Evolutionary conservation across 2,113 vertebrate species (phyloP).

Genomic region (Phyllostomus hastatus): DNA sequence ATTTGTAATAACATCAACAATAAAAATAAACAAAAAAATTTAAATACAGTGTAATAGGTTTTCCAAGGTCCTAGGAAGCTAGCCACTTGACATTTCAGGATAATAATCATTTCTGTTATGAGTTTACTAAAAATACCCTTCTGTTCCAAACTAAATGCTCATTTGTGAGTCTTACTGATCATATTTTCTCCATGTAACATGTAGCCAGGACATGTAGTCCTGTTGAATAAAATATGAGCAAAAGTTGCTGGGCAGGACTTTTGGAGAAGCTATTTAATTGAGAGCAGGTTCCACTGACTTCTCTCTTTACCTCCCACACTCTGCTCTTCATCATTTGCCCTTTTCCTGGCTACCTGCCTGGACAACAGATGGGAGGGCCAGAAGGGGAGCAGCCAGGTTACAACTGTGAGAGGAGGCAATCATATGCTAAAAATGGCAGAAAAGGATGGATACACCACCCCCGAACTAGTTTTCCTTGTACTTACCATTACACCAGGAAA

Average conservation of each 20-base stretch:
- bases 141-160: background rate
- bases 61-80: background rate
- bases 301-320: background rate
- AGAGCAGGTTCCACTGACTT: background rate
- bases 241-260: background rate
- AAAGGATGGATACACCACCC: background rate
- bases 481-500: background rate
- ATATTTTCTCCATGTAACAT: background rate
- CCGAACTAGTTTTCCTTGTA: background rate
- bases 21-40: no score
- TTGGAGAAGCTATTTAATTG: background rate
- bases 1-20: no score
- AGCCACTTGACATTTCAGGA: background rate
- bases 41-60: background rate
- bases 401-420: background rate
- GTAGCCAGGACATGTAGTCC: background rate
- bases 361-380: background rate
- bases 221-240: background rate
- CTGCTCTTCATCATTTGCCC: background rate
- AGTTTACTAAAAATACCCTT: background rate
- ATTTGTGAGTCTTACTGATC: background rate
- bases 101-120: background rate
- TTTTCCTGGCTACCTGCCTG: background rate
- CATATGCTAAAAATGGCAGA: background rate
- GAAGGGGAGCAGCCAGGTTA: background rate